Base-by-base conservation (phyloP, 2,888 invertebrate species). In the Drosophila mulleri region DNA sequence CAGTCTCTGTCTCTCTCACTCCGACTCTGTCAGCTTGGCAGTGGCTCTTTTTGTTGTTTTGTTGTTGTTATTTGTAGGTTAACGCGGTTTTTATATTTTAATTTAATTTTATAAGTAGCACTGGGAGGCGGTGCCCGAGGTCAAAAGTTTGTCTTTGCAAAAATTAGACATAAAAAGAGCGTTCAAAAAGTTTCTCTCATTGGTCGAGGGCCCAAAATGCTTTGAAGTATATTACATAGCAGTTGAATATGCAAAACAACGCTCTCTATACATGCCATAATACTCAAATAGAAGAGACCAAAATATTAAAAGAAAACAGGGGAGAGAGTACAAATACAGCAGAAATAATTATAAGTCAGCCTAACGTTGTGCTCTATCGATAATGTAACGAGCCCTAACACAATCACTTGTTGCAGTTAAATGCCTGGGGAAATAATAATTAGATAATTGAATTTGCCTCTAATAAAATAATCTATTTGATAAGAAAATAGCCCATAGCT, bases 81-180 rank as follows among this genome's bases (percentile, higher is more conserved):
- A 88, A 79, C 81, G 88, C 88, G 88, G 84, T 84, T 84, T 84
- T 88, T 88, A 79, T 84, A 88, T 88, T 85, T 87, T 83, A 88
- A 85, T 88, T 85, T 85, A 80, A 85, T 85, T 88, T 81, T 77
- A 82, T 88, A 85, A 84, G 84, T 80, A 78, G 75, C 67, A 59
- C 65, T 44, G 44, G 18, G 44, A 23, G 57, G 47, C 48, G 41
- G 9, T 11, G 35, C 47, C 62, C 65, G 63, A 58, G 79, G 76
- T 69, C 73, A 76, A 76, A 78, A 84, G 72, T 82, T 87, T 82
- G 67, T 69, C 82, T 75, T 60, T 78, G 75, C 82, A 57, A 72
- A 87, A 83, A 72, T 84, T 84, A 66, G 75, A 78, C 87, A 84
- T 80, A 41, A 80, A 78, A 82, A 87, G 84, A 82, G 70, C 66